A percentile compares a stretch with the other conserved stretches of the same genome.
phyloP scores from a whole-genome alignment of 2,888 invertebrate genomes.

The Pocota personata region DNA sequence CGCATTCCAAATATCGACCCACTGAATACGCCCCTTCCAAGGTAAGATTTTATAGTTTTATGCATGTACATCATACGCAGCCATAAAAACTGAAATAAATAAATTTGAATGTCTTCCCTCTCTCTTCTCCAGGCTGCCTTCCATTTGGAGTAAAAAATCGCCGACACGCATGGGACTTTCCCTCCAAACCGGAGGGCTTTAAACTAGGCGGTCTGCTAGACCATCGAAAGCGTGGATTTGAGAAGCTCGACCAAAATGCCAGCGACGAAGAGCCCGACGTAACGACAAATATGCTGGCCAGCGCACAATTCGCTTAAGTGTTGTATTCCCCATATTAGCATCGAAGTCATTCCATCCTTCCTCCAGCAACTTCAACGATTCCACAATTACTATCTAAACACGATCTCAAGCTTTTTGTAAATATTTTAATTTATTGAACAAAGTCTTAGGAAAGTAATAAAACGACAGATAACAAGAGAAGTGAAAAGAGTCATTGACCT shows the following conservation, averaged over 20 bases:
- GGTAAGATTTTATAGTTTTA: too few species aligned
- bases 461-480: conserved; percentile 22
- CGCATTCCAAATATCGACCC: too few species aligned
- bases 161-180: conserved; percentile 83
- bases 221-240: conserved; percentile 84
- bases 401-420: conserved; percentile 55
- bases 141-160: conserved; percentile 81
- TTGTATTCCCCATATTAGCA: background rate
- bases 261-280: conserved; percentile 86
- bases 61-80: too few species aligned
- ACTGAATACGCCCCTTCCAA: too few species aligned
- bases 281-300: conserved; percentile 82
- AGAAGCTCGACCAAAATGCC: conserved; percentile 87
- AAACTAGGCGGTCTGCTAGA: conserved; percentile 86
- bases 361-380: background rate
- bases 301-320: conserved; percentile 78
- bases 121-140: conserved; percentile 78
- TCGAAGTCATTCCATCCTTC: conserved; percentile 32
- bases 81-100: too few species aligned
- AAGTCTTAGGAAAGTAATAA: conserved; percentile 43
- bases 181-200: conserved; percentile 85
- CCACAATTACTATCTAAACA: background rate
- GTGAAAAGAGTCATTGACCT: conserved; percentile 17
- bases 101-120: conserved; percentile 10
- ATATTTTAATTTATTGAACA: conserved; percentile 58